These are phyloP conservation scores for Drosophila quadrilineata DNA, from an alignment of 1,140 invertebrate species.

Conservation along the genomic window DNA sequence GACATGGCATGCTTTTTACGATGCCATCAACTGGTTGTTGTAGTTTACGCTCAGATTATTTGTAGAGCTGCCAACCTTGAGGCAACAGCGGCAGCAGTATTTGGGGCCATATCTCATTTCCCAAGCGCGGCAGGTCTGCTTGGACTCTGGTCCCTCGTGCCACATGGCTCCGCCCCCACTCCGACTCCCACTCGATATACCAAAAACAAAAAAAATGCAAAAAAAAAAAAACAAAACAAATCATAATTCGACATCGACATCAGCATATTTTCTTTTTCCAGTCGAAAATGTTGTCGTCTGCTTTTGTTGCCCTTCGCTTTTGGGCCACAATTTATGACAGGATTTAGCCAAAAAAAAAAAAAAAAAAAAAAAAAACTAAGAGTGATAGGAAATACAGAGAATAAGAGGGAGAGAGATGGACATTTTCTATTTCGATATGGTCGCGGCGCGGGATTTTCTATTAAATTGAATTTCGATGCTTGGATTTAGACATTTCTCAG, in stretches of 20 bases:
- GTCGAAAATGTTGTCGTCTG: slow-evolving; percentile 48
- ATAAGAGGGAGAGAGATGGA: slow-evolving; percentile 67
- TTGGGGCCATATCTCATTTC: slow-evolving; percentile 54
- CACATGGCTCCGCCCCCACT: not conserved
- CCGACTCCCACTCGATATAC: slow-evolving; percentile 30
- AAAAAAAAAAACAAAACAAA: slow-evolving; percentile 55
- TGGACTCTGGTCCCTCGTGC: not conserved
- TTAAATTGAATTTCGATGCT: slow-evolving; percentile 77
- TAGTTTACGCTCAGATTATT: slow-evolving; percentile 40
- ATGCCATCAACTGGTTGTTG: slow-evolving; percentile 62
- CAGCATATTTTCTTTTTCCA: slow-evolving; percentile 65
- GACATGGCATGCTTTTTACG: slow-evolving; percentile 61
- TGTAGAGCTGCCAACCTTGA: slow-evolving; percentile 49
- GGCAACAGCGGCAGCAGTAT: slow-evolving; percentile 5
- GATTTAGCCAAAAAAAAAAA: slow-evolving; percentile 16
- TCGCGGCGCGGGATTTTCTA: slow-evolving; percentile 65
- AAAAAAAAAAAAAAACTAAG: too few relatives aligned
- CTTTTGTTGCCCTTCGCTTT: slow-evolving; percentile 1
- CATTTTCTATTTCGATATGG: slow-evolving; percentile 62
- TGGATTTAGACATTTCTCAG: slow-evolving; percentile 54
- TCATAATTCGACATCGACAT: slow-evolving; percentile 77
- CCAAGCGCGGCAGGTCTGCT: slow-evolving; percentile 9
- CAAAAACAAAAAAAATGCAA: too few relatives aligned
- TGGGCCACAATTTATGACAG: slow-evolving; percentile 19
- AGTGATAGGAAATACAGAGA: too few relatives aligned